These are phyloP conservation scores for Gambusia holbrooki DNA, from an alignment of 2,113 vertebrate genomes.

Conservation along the genomic window DNA sequence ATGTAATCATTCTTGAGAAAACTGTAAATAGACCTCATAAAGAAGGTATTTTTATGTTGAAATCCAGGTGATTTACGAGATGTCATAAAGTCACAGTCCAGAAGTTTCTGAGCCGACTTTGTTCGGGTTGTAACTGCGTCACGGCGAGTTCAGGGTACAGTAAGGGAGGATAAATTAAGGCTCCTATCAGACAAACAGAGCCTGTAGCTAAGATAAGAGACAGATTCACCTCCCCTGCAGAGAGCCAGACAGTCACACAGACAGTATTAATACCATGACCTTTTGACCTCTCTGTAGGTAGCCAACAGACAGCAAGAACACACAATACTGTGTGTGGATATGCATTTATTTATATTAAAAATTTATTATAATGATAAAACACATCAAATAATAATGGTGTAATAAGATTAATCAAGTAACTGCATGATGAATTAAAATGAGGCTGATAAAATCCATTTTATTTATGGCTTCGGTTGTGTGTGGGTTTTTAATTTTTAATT, in stretches of 20 bases:
- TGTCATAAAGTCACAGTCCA: neutral
- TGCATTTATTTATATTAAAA: neutral
- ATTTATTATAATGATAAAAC: neutral
- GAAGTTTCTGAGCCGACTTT: neutral
- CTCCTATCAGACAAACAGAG: conserved; percentile 4
- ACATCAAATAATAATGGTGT: neutral
- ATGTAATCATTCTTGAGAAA: neutral
- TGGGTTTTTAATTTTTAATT: too few species aligned
- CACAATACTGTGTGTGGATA: neutral
- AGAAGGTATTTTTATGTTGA: neutral
- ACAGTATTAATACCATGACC: conserved; percentile 29
- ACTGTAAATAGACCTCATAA: neutral
- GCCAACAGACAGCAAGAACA: conserved; percentile 10
- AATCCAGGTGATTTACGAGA: neutral
- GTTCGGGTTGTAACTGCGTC: neutral
- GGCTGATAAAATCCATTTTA: too few species aligned
- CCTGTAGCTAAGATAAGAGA: conserved; percentile 18
- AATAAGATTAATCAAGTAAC: too few species aligned
- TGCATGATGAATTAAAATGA: too few species aligned
- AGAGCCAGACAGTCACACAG: conserved; percentile 23
- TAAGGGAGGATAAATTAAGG: neutral
- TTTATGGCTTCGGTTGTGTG: too few species aligned
- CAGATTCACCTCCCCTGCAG: conserved; percentile 23
- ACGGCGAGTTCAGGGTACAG: conserved; percentile 4
- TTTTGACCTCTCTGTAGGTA: conserved; percentile 22